Base-by-base conservation (phyloP, 1,140 invertebrate genomes). In the Trichonephila clavata region DNA sequence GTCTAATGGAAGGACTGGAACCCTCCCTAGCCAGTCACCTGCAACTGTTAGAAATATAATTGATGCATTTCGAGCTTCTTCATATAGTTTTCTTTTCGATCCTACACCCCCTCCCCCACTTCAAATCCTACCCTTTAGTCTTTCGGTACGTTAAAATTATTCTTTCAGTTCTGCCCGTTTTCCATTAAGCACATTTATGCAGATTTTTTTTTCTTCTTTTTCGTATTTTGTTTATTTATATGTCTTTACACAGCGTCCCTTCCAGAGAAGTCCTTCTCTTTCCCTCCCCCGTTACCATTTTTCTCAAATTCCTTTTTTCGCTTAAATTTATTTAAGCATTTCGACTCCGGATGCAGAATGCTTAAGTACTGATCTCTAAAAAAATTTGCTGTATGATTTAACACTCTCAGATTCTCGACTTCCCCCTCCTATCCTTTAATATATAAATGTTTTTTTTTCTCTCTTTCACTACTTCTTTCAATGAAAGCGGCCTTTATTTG, bases 41-140 rank as follows among this genome's bases (percentile, higher is more conserved):
- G 92, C 92, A 93, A 80, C 86, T 93, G 92, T 87, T 93, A 87
- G 92, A 93, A 93, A 68, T 88, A 93, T 93, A 93, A 93, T 93
- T 93, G 92, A 93, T 93, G 92, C 84, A 93, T 88, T 88, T 63
- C 39, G 84, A 87, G 84, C 92, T 87, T 87, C 92, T 93, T 93
- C 84, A 50, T 68, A 63, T 80, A 93, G 61, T 87, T 87, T 87
- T 61, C 71, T 93, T 90, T 90, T 24, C 63, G 20, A 61, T 20
- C 24, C 57, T 50, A n/a, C 20, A 20, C 50, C 83, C 61, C 63
- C 63, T 27, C 27, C 71, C 63, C 21, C 16, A 21, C 63, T 90
- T 59, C 81, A 83, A 68, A 43, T 50, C 83, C 86, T 65, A 61
- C 57, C 43, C 68, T 93, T 93, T 93, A 93, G 91, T 86, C 91